phyloP scores from a whole-genome alignment of 2,113 vertebrate species.

The Cebus imitator region DNA sequence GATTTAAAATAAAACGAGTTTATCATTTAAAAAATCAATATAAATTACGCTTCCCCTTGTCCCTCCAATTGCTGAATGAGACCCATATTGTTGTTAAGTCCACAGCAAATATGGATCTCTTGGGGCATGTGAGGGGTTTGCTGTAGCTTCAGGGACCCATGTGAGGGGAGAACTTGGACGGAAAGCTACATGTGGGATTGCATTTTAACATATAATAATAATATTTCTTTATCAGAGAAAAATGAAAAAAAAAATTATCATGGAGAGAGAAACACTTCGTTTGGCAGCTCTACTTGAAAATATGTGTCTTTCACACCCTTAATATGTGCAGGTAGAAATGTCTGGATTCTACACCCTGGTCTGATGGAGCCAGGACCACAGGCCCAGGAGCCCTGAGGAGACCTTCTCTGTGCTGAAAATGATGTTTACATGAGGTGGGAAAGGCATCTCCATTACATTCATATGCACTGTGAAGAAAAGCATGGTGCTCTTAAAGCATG shows the following conservation, averaged over 20 bases:
- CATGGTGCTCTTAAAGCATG: too few species aligned
- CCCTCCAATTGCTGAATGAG: background rate
- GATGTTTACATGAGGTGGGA: rapidly evolving
- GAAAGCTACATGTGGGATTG: rapidly evolving
- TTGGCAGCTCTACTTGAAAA: rapidly evolving
- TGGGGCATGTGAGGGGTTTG: rapidly evolving
- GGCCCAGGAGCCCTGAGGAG: background rate
- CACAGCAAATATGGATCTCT: rapidly evolving
- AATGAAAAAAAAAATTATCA: background rate
- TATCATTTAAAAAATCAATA: background rate
- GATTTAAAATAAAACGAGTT: background rate
- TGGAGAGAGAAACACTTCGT: background rate
- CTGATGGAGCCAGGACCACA: too few species aligned
- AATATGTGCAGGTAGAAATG: rapidly evolving
- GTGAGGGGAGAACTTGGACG: background rate
- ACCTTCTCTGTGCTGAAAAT: background rate
- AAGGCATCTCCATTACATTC: rapidly evolving
- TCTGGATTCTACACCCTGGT: background rate
- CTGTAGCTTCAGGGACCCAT: rapidly evolving
- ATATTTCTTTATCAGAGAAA: background rate
- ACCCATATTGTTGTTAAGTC: rapidly evolving
- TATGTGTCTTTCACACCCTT: background rate
- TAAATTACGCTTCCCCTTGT: background rate
- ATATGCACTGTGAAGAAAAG: background rate
- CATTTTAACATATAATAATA: background rate